A percentile compares a stretch with the other conserved stretches of the same genome.
Conservation (phyloP, 2,888 invertebrate genomes). For the Leucozona laternaria region DNA sequence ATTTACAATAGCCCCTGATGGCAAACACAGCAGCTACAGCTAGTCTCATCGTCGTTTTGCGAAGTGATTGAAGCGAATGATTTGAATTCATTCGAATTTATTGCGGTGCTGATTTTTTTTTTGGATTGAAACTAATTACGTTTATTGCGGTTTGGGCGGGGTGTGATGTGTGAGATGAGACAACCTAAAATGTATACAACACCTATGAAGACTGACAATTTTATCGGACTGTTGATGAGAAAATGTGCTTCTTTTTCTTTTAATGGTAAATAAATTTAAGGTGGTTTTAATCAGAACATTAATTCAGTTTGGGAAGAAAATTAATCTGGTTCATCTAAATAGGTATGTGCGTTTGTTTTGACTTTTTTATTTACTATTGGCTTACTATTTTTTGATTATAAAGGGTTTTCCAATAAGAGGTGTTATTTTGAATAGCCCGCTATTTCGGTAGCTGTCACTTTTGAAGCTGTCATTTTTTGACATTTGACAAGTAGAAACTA, state of each 20-base stretch:
- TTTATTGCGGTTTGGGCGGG: not conserved
- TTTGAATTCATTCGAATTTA: conserved; percentile 62
- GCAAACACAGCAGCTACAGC: not conserved
- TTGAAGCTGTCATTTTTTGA: no score
- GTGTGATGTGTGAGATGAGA: conserved; percentile 5
- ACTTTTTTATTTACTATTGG: no score
- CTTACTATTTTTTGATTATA: no score
- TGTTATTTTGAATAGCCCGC: no score
- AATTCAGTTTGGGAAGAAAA: not conserved
- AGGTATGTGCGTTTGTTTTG: no score
- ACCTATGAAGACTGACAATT: not conserved
- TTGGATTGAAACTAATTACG: conserved; percentile 48
- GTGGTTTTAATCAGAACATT: not conserved
- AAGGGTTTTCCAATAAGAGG: no score
- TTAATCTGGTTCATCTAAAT: not conserved
- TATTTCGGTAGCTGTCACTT: no score
- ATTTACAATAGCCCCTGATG: not conserved
- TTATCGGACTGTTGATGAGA: not conserved
- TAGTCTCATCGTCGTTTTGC: not conserved
- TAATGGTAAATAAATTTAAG: not conserved
- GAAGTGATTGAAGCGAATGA: conserved; percentile 49
- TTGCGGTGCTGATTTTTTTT: conserved; percentile 20
- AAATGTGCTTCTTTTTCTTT: not conserved
- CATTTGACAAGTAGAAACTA: no score
- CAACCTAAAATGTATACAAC: not conserved